Evolutionary conservation across 2,797 vertebrate species (phyloP).

Genomic region (Nannoperca obscura): DNA sequence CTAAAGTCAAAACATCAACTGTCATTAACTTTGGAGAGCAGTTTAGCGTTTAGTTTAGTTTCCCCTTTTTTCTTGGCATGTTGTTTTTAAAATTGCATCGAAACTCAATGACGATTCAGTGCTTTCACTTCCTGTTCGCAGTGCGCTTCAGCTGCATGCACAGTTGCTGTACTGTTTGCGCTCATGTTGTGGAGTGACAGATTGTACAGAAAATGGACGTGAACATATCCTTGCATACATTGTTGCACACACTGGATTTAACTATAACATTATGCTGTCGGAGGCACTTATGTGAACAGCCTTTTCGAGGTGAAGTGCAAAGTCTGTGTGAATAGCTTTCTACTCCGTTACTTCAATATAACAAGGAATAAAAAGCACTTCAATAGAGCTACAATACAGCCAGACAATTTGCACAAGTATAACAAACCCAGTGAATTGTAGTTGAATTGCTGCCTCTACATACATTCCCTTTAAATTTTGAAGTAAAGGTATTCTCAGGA

Average conservation of each 20-base stretch:
- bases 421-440: slow-evolving; percentile 21
- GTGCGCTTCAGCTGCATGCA: neutral
- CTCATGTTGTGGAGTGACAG: neutral
- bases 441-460: neutral
- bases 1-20: neutral
- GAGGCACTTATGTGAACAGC: neutral
- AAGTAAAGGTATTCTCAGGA: slow-evolving; percentile 5
- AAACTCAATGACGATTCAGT: neutral
- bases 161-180: neutral
- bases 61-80: neutral
- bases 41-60: neutral
- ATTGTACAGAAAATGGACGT: neutral
- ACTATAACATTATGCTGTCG: neutral
- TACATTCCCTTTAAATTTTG: neutral
- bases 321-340: slow-evolving; percentile 10
- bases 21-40: neutral
- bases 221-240: neutral
- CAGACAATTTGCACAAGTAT: neutral
- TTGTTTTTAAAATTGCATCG: slow-evolving; percentile 4
- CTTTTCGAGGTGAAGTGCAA: slow-evolving; percentile 18
- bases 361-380: slow-evolving; percentile 21
- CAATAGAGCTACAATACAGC: neutral
- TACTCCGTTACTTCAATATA: slow-evolving; percentile 11
- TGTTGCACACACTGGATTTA: slow-evolving; percentile 1
- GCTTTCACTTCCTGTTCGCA: neutral